Evolutionary conservation across 2,888 invertebrate genomes (phyloP), one percentile per base, ranked within the genome.

Genomic region (Drosophila colorata): DNA sequence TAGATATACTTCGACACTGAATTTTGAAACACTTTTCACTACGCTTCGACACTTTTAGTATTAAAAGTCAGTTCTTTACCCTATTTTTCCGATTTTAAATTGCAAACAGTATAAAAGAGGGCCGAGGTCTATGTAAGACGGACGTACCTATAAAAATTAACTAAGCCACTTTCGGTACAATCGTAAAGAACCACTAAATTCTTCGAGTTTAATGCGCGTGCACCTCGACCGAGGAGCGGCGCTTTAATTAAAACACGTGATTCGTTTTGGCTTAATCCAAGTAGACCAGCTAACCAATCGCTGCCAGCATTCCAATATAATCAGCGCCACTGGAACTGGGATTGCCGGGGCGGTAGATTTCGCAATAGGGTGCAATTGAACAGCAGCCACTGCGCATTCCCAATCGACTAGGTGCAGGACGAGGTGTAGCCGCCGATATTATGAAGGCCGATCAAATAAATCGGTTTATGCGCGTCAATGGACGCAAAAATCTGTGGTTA

Each of bases 371-470:
- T 13, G 13, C 9, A 8, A 11, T 4, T 33, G 9, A 66, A 14
- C n/a, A 13, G 2, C 63, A 14, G 8, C 20, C 11, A 18, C 16
- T 43, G 66, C n/a, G 9, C 11, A n/a, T 28, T 16, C n/a, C 16
- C 16, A 16, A n/a, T 23, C 31, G 5, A 64, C 7, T 2, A 2
- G 16, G 13, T 28, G 23, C 31, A 35, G 38, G 51, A 69, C 69
- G 57, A 55, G 69, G 55, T 52, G 14, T 35, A 35, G 37, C 51
- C 60, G 41, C 43, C 68, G 66, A 67, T 67, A 66, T 5, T 35
- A 85, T 87, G 80, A 80, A 74, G 38, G 74, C 74, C 33, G 81
- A 81, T 6, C 68, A 80, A 40, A 16, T 83, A 0, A 83, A 80
- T 53, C 69, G 74, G 6, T 31, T 81, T 11, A 65, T 81, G 65